Evolutionary conservation across 2,797 vertebrate species (phyloP).

Genomic region (Paedocypris micromegethes): DNA sequence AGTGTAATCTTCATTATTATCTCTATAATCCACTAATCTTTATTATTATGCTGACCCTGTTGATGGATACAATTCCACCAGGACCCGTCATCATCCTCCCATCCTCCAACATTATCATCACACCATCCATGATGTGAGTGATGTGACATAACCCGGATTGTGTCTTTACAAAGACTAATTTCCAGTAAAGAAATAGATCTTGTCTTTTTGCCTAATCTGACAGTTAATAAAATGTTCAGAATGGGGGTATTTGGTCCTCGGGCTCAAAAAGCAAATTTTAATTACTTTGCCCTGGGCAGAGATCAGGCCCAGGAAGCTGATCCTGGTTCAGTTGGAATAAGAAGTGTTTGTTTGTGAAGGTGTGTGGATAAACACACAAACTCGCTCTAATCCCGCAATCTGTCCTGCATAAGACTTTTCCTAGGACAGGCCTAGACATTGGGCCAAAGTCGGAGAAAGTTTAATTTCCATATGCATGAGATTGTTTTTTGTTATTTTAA

Average conservation of each 20-base stretch:
- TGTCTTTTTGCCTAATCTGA: too few relatives aligned
- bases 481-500: constrained; percentile 60
- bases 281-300: constrained; percentile 20
- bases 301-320: not conserved
- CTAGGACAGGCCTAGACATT: constrained; percentile 19
- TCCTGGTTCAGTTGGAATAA: constrained; percentile 9
- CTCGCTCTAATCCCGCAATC: constrained; percentile 41
- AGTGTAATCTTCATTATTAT: constrained; percentile 63
- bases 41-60: constrained; percentile 58
- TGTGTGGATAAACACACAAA: not conserved
- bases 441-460: constrained; percentile 19
- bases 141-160: too few relatives aligned
- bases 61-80: constrained; percentile 49
- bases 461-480: constrained; percentile 57
- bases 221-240: too few relatives aligned
- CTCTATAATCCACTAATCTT: constrained; percentile 55
- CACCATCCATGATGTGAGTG: not conserved
- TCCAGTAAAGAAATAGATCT: too few relatives aligned
- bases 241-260: too few relatives aligned
- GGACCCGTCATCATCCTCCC: constrained; percentile 39
- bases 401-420: constrained; percentile 41
- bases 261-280: not conserved
- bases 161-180: too few relatives aligned
- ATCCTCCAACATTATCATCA: constrained; percentile 52
- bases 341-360: constrained; percentile 33